Base-by-base conservation (phyloP, 1,140 invertebrate genomes). In the Catajapyx aquilonaris region DNA sequence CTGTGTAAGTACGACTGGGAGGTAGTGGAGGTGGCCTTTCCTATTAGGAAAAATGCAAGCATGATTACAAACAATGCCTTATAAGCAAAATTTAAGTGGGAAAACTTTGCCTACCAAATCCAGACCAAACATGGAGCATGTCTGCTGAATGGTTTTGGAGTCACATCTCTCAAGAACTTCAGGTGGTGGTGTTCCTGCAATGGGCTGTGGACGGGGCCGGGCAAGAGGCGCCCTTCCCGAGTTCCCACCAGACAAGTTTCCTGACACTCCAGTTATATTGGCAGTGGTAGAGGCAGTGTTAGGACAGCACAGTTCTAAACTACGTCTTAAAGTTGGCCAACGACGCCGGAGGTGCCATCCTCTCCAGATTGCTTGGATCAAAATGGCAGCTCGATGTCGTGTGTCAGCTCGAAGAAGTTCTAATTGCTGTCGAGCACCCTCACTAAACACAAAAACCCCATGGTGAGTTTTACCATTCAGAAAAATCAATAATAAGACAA, bases 11-110 rank as follows among this genome's bases (percentile, higher is more conserved):
- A 43, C 86, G 67, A 47, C 80, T 81, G 3, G 81, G 80, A 4
- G 86, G 87, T 25, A 91, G 73, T 13, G 84, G 84, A 5, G 85
- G 86, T 10, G 85, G 84, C 42, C 81, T 65, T 59, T 88, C 81
- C 79, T 83, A 52, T 20, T 47, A 48, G 44, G 43, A 41, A 42
- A 38, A 19, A 16, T 16, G 19, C 2, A 16, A 5, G 17, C 4
- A n/a, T 35, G n/a, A n/a, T n/a, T n/a, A n/a, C n/a, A n/a, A n/a
- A n/a, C n/a, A n/a, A n/a, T n/a, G n/a, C n/a, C n/a, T n/a, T n/a
- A n/a, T n/a, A n/a, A n/a, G n/a, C n/a, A n/a, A n/a, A n/a, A n/a
- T n/a, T n/a, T n/a, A n/a, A n/a, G n/a, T n/a, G n/a, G n/a, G n/a
- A n/a, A n/a, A n/a, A n/a, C n/a, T n/a, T 19, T 25, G 61, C 59